Evolutionary conservation across 2,113 vertebrate genomes (phyloP).

Genomic region (Dunckerocampus dactyliophorus): DNA sequence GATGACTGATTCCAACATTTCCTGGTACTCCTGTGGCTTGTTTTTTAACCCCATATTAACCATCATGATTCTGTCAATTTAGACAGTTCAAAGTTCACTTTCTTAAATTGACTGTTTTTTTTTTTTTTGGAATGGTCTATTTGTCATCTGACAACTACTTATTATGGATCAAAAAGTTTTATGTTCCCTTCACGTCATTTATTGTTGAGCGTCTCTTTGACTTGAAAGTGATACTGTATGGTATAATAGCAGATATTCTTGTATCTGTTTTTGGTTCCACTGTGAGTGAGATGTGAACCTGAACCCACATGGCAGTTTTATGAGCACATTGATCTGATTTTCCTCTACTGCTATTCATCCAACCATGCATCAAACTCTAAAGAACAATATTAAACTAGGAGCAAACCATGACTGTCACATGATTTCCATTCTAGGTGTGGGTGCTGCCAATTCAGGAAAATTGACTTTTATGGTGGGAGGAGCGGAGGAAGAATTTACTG

Average conservation of each 20-base stretch:
- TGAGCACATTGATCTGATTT: neutral
- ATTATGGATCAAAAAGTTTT: neutral
- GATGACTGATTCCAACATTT: conserved; percentile 44
- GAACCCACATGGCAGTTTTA: neutral
- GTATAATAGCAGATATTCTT: neutral
- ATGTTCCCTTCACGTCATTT: neutral
- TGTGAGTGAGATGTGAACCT: neutral
- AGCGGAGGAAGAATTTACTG: conserved; percentile 90
- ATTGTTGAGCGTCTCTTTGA: neutral
- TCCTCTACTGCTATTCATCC: neutral
- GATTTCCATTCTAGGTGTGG: conserved; percentile 79
- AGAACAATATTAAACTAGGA: neutral
- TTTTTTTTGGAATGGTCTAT: neutral
- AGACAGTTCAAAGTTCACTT: neutral
- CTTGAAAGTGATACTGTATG: neutral
- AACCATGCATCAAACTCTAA: neutral
- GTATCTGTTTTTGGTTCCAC: neutral
- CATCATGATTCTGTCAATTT: neutral
- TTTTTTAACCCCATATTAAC: conserved; percentile 43
- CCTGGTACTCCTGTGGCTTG: conserved; percentile 34
- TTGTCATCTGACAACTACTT: neutral
- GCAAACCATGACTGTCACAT: conserved; percentile 2
- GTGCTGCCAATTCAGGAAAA: conserved; percentile 90
- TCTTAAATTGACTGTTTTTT: neutral
- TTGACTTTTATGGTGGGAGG: conserved; percentile 99